A percentile compares a stretch with the other conserved stretches of the same genome.
These are phyloP conservation scores for Cyprinodon brontotheroides DNA, from an alignment of 2,113 vertebrate species.

Conservation along the genomic window DNA sequence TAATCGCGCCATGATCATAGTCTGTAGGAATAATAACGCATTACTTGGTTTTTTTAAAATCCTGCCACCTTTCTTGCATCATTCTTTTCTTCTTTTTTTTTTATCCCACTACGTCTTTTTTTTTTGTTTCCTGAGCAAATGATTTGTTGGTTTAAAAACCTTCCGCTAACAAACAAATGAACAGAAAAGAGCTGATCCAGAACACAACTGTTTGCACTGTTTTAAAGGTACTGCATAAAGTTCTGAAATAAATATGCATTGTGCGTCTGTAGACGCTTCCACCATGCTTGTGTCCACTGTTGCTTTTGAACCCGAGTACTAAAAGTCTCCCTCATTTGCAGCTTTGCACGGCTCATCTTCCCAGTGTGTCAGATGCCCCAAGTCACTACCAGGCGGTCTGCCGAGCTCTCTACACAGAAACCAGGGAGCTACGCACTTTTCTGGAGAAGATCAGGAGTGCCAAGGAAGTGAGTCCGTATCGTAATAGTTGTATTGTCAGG, in stretches of 20 bases:
- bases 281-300: neutral
- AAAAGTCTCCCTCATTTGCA: conserved; percentile 53
- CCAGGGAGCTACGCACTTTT: conserved; percentile 94
- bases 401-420: conserved; percentile 95
- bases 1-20: too few species aligned
- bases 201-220: neutral
- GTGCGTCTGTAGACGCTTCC: too few species aligned
- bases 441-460: conserved; percentile 95
- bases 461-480: conserved; percentile 87
- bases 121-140: neutral
- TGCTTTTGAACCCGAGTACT: neutral
- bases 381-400: conserved; percentile 98
- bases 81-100: neutral
- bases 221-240: neutral
- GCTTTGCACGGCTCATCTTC: conserved; percentile 91
- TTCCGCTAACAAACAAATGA: too few species aligned
- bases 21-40: too few species aligned
- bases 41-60: neutral
- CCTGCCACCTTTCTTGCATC: neutral
- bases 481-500: neutral
- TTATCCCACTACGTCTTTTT: neutral
- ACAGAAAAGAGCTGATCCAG: neutral
- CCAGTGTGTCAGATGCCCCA: conserved; percentile 84
- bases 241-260: neutral
- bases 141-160: neutral